Evolutionary conservation across 2,888 invertebrate species (phyloP), one percentile per base, ranked within the genome.

Genomic region (Gymnoscelis rufifasciata): DNA sequence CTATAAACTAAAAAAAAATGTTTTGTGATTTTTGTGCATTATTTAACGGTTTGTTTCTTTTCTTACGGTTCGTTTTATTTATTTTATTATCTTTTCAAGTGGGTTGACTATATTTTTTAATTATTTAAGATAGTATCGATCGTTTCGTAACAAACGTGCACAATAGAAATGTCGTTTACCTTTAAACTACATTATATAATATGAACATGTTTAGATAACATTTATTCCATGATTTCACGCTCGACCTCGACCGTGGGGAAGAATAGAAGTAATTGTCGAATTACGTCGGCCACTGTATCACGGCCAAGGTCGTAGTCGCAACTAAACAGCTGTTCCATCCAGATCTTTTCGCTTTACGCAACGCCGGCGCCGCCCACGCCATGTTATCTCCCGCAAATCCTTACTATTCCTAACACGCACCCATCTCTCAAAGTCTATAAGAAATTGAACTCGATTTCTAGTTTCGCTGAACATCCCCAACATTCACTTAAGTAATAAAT

Each of bases 241-340:
- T 63, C 46, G 74, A 62, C 81, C 80, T 79, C 72, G 77, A 72
- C 79, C 78, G 74, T 78, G 76, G 46, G 7, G 19, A 23, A 7
- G 15, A 52, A 49, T 54, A 73, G 72, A 73, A 79, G 74, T 77
- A 81, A 82, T 81, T 78, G 80, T 80, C 73, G 73, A 80, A 78
- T 83, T 79, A 71, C 71, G 74, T 72, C 73, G 66, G 69, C 66
- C 71, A 63, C 72, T 65, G 71, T 72, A 76, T 80, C 82, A 83
- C 78, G 83, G 86, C 75, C 86, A 87, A 84, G 86, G 84, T 75
- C 78, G 62, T 52, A 57, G 46, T 38, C 45, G 43, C 45, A 62
- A 57, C 43, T 43, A 35, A 73, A 74, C 78, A 75, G 73, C 75
- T 78, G 77, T 57, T 67, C 52, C 56, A 59, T 59, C 52, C 50